These are phyloP conservation scores for Pseudoatta argentina DNA, from an alignment of 1,140 invertebrate species.

Conservation along the genomic window DNA sequence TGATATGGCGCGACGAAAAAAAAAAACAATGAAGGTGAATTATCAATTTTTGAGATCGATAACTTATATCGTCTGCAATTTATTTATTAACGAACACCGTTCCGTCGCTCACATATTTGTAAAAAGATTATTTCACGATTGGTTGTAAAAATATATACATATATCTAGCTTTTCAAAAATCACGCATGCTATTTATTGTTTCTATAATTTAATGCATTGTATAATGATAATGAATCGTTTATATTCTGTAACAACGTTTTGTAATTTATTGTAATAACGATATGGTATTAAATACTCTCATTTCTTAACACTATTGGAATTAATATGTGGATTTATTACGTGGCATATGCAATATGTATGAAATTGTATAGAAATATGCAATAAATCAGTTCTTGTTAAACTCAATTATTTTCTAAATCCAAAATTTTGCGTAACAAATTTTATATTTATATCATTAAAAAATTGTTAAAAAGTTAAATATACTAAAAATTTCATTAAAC, in stretches of 20 bases:
- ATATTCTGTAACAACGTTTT: conserved; percentile 20
- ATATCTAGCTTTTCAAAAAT: conserved; percentile 34
- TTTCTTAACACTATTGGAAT: conserved; percentile 12
- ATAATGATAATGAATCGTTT: conserved; percentile 47
- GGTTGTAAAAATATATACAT: conserved; percentile 49
- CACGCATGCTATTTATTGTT: conserved; percentile 69
- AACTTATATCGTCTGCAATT: conserved; percentile 34
- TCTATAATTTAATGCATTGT: conserved; percentile 68
- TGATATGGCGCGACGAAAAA: conserved; percentile 7
- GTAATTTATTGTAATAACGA: conserved; percentile 57
- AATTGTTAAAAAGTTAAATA: background rate
- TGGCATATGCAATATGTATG: background rate
- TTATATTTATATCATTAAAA: background rate
- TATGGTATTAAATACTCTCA: conserved; percentile 13
- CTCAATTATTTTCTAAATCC: background rate
- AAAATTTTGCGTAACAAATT: background rate
- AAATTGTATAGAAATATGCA: conserved; percentile 21
- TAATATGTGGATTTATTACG: conserved; percentile 19
- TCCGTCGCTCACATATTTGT: conserved; percentile 62
- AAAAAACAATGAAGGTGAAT: background rate
- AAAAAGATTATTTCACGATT: conserved; percentile 64
- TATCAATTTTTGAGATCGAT: conserved; percentile 29
- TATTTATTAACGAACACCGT: conserved; percentile 71
- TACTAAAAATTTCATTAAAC: background rate
- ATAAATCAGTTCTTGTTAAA: background rate